phyloP scores from a whole-genome alignment of 2,888 invertebrate genomes.

The Meliscaeva auricollis region DNA sequence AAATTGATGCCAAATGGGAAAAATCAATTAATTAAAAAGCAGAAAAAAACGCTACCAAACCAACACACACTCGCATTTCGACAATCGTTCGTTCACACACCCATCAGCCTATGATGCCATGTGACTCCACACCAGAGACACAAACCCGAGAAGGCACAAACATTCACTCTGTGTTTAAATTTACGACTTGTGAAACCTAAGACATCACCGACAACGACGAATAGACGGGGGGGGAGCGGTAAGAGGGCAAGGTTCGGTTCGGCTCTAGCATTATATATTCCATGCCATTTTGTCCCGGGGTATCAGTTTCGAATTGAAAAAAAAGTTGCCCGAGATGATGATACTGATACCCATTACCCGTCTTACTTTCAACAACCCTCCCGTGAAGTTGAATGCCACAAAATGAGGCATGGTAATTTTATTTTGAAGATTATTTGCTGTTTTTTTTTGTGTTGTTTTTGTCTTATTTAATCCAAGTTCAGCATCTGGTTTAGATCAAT shows the following conservation, averaged over 20 bases:
- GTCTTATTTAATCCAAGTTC: conserved; percentile 31
- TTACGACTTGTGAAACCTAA: conserved; percentile 75
- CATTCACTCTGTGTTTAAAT: conserved; percentile 69
- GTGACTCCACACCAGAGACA: conserved; percentile 34
- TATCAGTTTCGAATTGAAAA: conserved; percentile 69
- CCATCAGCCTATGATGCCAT: conserved; percentile 31
- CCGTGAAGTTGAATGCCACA: conserved; percentile 58
- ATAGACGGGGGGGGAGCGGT: conserved; percentile 18
- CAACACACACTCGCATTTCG: conserved; percentile 32
- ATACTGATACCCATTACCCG: conserved; percentile 63
- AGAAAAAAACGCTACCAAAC: conserved; percentile 60
- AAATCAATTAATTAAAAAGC: conserved; percentile 76
- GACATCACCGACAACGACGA: conserved; percentile 50
- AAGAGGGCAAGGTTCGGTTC: conserved; percentile 1
- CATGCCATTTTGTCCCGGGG: conserved; percentile 71
- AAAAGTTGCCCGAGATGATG: conserved; percentile 51
- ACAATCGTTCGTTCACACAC: conserved; percentile 50
- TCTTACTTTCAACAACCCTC: conserved; percentile 51
- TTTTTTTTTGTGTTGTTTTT: not conserved
- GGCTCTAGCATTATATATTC: conserved; percentile 62
- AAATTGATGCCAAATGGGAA: conserved; percentile 75
- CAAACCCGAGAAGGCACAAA: conserved; percentile 67
- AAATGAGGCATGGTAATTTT: conserved; percentile 32
- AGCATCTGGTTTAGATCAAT: conserved; percentile 53
- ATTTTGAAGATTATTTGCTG: conserved; percentile 12